These are phyloP conservation scores for Zoanthus solanderi DNA, from an alignment of 92 coral and sea anemone species.

Conservation along the genomic window DNA sequence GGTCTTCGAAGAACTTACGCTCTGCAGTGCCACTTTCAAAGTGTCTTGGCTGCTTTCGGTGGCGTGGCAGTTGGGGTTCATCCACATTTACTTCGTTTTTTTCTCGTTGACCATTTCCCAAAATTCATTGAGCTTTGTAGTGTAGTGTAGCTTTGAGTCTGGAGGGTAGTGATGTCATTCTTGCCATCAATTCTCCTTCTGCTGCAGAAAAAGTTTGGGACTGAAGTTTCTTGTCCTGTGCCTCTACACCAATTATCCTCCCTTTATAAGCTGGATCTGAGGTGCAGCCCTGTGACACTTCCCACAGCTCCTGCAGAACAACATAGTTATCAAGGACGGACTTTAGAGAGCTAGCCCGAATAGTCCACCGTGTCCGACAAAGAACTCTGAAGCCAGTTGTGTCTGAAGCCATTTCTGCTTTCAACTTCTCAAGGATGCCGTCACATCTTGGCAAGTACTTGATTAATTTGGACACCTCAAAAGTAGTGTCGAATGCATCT, in stretches of 20 bases:
- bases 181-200: slow-evolving; percentile 26
- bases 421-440: too few species aligned
- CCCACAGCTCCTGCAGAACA: slow-evolving; percentile 40
- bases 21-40: slow-evolving; percentile 18
- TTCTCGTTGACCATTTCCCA: not conserved
- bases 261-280: slow-evolving; percentile 2
- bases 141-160: too few species aligned
- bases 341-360: slow-evolving; percentile 10
- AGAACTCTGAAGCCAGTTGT: slow-evolving; percentile 24
- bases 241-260: slow-evolving; percentile 21
- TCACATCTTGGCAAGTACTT: too few species aligned
- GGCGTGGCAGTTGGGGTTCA: slow-evolving; percentile 21
- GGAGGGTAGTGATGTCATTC: slow-evolving; percentile 13
- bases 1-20: not conserved
- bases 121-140: not conserved
- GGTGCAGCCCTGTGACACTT: slow-evolving; percentile 26
- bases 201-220: slow-evolving; percentile 21
- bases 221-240: slow-evolving; percentile 15
- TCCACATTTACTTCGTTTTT: not conserved
- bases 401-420: not conserved
- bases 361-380: slow-evolving; percentile 21
- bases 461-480: too few species aligned
- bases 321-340: slow-evolving; percentile 17
- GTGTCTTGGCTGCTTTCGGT: not conserved
- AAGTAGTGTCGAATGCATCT: not conserved